Evolutionary conservation across 2,888 invertebrate species (phyloP), one percentile per base, ranked within the genome.

Genomic region (Alsophila aescularia): DNA sequence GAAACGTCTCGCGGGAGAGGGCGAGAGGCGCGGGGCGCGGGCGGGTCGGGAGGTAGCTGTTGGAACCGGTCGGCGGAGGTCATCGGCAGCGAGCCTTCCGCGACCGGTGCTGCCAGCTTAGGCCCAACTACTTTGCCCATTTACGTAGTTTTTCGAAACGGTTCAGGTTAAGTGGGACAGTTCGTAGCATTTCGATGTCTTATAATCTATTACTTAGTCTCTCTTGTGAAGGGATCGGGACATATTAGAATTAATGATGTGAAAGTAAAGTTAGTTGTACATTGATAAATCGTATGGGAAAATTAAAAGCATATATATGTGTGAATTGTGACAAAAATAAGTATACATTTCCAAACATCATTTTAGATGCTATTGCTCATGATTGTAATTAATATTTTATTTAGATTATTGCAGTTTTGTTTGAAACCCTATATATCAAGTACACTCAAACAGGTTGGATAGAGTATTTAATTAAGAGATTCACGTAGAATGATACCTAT

Each of bases 41-140:
- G 65, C 67, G 68, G 43, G 6, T 65, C 67, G 69, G 73, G 70
- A 67, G 72, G 72, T 72, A 67, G 69, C 71, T 75, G 76, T 75
- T 75, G 81, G 83, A 90, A 91, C 91, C 91, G 91, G 91, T 91
- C 85, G 71, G 68, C 79, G 77, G 91, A 90, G 91, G 91, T 91
- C 91, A 91, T 91, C 91, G 91, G 80, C 91, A 82, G 89, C 81
- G 81, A 79, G 85, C 88, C 90, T 89, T 89, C 88, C 90, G 88
- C 87, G 87, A 84, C 83, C 79, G 70, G 81, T 80, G 89, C 80
- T 88, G 83, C 89, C 86, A 81, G 81, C 72, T 71, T 69, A 74
- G 37, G 70, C 65, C 66, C 64, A 68, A 74, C 73, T 73, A 68
- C 62, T 66, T 75, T 81, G 77, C 75, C 81, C 81, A 82, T 81